Evolutionary conservation across 2,113 vertebrate species (phyloP).

Genomic region (Amphiprion ocellaris): DNA sequence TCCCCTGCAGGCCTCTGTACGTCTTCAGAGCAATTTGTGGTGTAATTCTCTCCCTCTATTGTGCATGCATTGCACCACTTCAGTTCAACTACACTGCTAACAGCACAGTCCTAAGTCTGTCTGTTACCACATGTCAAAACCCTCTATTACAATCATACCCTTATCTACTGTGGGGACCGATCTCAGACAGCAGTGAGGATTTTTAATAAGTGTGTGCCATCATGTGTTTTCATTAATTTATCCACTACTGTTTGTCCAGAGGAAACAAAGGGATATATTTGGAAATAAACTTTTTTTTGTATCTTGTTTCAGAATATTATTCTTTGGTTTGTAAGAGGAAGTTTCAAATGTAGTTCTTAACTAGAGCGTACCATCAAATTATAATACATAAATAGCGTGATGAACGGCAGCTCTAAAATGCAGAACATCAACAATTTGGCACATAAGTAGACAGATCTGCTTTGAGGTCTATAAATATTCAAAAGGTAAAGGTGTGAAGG

Average conservation of each 20-base stretch:
- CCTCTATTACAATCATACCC: constrained; percentile 29
- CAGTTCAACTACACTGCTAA: constrained; percentile 33
- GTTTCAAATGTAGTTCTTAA: neutral
- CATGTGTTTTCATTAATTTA: constrained; percentile 69
- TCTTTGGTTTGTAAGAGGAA: neutral
- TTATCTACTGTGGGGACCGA: constrained; percentile 15
- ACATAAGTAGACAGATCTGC: neutral
- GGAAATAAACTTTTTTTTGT: constrained; percentile 78
- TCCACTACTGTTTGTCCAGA: constrained; percentile 54
- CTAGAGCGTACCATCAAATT: neutral
- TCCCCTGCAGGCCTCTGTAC: constrained; percentile 6
- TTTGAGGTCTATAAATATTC: neutral
- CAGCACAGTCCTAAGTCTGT: constrained; percentile 26
- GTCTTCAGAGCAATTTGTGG: constrained; percentile 8
- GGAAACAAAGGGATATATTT: constrained; percentile 76
- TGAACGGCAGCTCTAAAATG: neutral
- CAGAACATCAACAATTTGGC: neutral
- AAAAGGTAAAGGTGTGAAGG: neutral
- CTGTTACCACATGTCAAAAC: constrained; percentile 30
- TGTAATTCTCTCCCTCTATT: constrained; percentile 27
- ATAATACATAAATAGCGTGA: neutral
- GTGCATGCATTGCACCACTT: constrained; percentile 40
- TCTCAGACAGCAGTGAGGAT: constrained; percentile 32
- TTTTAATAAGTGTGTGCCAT: constrained; percentile 42
- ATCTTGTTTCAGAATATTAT: constrained; percentile 48